Conservation (phyloP, 1,140 invertebrate species). For the Lepidurus arcticus region DNA sequence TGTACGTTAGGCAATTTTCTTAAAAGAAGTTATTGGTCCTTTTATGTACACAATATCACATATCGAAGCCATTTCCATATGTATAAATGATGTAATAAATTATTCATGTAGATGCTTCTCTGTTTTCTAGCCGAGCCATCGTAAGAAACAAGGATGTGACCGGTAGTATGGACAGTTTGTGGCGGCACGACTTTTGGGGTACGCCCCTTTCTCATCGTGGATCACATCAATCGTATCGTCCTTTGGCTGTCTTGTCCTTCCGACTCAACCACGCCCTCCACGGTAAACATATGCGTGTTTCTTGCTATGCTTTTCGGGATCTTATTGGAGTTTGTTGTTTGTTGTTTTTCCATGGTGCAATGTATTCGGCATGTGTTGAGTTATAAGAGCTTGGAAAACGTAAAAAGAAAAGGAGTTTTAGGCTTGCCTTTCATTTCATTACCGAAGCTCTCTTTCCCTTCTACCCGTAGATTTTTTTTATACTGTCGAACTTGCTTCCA, state of each 20-base stretch:
- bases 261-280: constrained; percentile 79
- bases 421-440: constrained; percentile 10
- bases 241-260: constrained; percentile 87
- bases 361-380: not conserved
- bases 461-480: not conserved
- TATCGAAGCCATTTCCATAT: no score
- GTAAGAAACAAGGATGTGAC: constrained; percentile 73
- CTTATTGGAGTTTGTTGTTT: not conserved
- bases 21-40: no score
- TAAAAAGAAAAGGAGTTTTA: not conserved
- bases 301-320: constrained; percentile 46
- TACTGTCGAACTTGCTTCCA: not conserved
- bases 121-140: constrained; percentile 70
- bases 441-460: not conserved
- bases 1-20: no score
- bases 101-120: constrained; percentile 37
- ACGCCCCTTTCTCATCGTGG: constrained; percentile 74
- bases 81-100: no score
- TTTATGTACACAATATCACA: no score
- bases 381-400: not conserved
- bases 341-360: not conserved
- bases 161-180: constrained; percentile 61
- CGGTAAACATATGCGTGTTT: constrained; percentile 48
- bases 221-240: constrained; percentile 92
- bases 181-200: constrained; percentile 88